Evolutionary conservation across 2,113 vertebrate species (phyloP).

Genomic region (Myodes glareolus): DNA sequence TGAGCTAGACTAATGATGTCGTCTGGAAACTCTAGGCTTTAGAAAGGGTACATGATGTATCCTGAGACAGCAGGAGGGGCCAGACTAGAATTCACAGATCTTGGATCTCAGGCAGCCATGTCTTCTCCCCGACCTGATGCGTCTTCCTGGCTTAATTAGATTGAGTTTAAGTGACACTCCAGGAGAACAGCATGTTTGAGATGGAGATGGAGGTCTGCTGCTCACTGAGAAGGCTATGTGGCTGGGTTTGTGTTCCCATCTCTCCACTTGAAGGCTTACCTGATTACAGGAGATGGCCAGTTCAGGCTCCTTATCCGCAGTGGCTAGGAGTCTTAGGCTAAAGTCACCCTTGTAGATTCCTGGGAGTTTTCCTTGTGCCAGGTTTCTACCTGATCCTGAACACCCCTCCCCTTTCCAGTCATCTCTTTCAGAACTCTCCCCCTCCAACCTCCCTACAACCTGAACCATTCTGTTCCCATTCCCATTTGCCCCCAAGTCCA

Average conservation of each 20-base stretch:
- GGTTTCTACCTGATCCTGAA: neutral
- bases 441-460: neutral
- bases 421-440: neutral
- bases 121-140: conserved; percentile 12
- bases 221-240: neutral
- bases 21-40: conserved; percentile 40
- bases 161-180: neutral
- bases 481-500: neutral
- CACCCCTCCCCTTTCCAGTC: neutral
- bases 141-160: neutral
- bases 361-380: neutral
- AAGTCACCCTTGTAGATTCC: neutral
- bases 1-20: conserved; percentile 36
- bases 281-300: neutral
- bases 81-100: conserved; percentile 55
- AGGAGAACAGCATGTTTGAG: neutral
- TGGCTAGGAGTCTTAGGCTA: neutral
- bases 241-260: neutral
- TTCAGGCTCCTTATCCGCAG: neutral
- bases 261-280: neutral
- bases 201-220: neutral
- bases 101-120: neutral
- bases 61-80: neutral
- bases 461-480: neutral
- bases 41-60: conserved; percentile 45